Base-by-base conservation (phyloP, 2,113 vertebrate genomes). In the Leptodactylus fuscus region DNA sequence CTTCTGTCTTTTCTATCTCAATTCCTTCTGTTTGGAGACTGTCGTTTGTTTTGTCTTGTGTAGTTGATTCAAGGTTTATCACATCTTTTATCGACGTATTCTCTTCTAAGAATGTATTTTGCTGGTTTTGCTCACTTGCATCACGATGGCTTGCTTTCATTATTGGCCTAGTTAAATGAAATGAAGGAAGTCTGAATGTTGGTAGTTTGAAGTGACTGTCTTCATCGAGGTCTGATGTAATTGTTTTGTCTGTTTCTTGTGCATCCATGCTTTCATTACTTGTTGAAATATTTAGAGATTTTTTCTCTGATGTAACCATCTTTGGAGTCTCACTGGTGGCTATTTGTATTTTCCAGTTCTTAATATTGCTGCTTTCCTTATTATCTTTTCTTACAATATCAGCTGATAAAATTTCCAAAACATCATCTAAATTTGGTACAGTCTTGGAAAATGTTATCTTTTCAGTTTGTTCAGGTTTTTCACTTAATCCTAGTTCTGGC, bases 241-340 rank as follows among this genome's bases (percentile, higher is more conserved):
- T 27, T 81, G 24, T 15, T 7, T 58, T 60, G 4, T 16, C 24
- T 15, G 44, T 18, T n/a, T 81, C 80, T 22, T 69, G 29, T 36
- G 12, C 11, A 24, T 70, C 46, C n/a, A 10, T 6, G 16, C 0
- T n/a, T 67, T 69, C 24, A 49, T 6, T 13, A 32, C 44, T 49
- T 48, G 38, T 27, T 46, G 62, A 69, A 38, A 79, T 13, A 48
- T 79, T 85, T 27, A 7, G 0, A 10, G 34, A 60, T 38, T 87
- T 85, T 87, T 79, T 60, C 74, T 48, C 10, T 38, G 83, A 88
- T 32, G n/a, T 58, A 22, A 87, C 89, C 86, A 7, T n/a, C 88
- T 16, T 38, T 32, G 76, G 24, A 0, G 85, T 46, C 8, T n/a
- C 71, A 38, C 53, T 32, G 24, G 27, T 79, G 10, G 27, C 13